Evolutionary conservation across 1,140 invertebrate genomes (phyloP), one percentile per base, ranked within the genome.

Genomic region (Choristoneura fumiferana): DNA sequence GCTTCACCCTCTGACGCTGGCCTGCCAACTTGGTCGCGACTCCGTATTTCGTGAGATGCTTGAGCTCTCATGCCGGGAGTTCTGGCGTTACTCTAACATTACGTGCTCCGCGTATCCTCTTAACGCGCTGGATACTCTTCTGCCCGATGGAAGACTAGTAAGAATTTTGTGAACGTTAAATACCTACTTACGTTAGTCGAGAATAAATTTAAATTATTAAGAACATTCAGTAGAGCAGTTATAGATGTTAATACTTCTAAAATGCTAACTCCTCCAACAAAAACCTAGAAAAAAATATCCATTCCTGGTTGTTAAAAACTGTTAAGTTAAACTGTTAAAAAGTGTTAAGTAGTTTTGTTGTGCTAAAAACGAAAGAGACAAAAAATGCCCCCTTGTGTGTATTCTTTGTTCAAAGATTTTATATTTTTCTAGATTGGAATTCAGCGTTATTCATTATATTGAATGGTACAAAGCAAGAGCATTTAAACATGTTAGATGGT

Each of bases 21-120:
- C 98, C 57, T 98, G 98, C 85, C 97, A 98, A 88, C 90, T 99
- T 53, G 98, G 98, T 52, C 92, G 98, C 59, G 96, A 97, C 8
- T 95, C 97, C 75, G 97, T 99, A 63, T 99, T 99, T 89, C 93
- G 96, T 65, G 98, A 99, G 90, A 99, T 99, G 96, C 92, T 99
- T 76, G 98, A 99, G 86, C 90, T 99, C 8, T 97, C 96, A 53
- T 96, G 96, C 59, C 92, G 96, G 62, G 98, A 99, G 89, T 98
- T 99, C 86, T 99, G 98, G 98, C 91, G 98, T 37, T 99, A 99
- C 89, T 98, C 97, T 71, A 99, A 99, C 80, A 99, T 99, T 71
- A 99, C 97, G n/a, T 99, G 98, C 89, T 99, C 97, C 9, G 97
- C 96, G 0, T 99, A 99, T 90, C 97, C 98, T 0, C 89, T 99